Conservation (phyloP, 2,113 vertebrate genomes). For the Oxygymnocypris stewartii region DNA sequence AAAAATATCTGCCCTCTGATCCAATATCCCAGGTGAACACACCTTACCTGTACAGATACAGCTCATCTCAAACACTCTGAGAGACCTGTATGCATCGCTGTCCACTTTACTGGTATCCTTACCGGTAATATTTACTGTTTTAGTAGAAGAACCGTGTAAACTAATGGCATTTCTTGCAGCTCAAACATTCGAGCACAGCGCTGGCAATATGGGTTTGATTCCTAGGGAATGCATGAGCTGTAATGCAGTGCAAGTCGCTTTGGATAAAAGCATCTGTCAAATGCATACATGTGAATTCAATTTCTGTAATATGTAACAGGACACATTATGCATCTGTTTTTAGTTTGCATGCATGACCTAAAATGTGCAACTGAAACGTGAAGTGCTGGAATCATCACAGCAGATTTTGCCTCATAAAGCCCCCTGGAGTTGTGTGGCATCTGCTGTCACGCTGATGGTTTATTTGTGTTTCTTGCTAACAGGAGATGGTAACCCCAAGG, state of each 20-base stretch:
- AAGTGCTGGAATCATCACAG: background rate
- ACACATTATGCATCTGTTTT: background rate
- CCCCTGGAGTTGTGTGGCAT: background rate
- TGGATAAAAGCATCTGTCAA: background rate
- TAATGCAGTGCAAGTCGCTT: background rate
- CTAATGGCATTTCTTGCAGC: background rate
- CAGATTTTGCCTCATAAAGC: background rate
- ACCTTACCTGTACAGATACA: background rate
- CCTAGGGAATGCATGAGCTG: background rate
- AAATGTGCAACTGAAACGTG: background rate
- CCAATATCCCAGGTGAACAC: background rate
- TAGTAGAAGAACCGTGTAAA: background rate
- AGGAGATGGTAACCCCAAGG: conserved; percentile 97
- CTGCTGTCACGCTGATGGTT: background rate
- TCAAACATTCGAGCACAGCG: background rate
- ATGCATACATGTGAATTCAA: background rate
- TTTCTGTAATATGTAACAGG: background rate
- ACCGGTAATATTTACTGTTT: background rate
- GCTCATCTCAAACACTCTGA: background rate
- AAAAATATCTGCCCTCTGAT: conserved; percentile 45
- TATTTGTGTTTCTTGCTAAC: conserved; percentile 48
- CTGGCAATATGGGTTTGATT: background rate
- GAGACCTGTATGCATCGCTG: background rate
- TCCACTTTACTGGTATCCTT: background rate
- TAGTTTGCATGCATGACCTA: background rate